Conservation (phyloP, 2,888 invertebrate genomes). For the Exephanes ischioxanthus region DNA sequence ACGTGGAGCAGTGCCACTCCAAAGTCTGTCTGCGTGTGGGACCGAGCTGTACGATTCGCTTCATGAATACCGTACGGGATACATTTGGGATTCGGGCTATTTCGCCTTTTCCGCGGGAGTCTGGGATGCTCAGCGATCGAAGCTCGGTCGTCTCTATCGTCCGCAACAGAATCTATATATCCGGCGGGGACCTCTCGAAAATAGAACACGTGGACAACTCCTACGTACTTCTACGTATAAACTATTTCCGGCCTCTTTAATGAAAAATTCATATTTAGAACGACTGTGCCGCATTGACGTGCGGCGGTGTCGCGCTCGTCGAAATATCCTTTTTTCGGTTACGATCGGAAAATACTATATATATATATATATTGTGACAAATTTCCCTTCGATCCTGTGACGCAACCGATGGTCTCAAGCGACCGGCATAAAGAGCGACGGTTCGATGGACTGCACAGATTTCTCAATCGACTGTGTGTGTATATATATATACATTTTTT, state of each 20-base stretch:
- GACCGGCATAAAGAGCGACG: constrained; percentile 19
- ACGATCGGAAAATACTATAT: too few species aligned
- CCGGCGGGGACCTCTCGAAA: not conserved
- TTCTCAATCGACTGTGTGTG: constrained; percentile 35
- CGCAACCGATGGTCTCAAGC: not conserved
- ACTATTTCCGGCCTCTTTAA: not conserved
- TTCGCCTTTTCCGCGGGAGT: constrained; percentile 4
- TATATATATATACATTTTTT: constrained; percentile 11
- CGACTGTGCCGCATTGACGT: not conserved
- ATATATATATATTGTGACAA: not conserved
- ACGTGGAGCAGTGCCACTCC: constrained; percentile 21
- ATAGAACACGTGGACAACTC: not conserved
- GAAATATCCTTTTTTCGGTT: not conserved
- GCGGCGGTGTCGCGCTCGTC: not conserved
- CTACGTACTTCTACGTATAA: not conserved
- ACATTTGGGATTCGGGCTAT: constrained; percentile 28
- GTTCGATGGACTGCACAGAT: constrained; percentile 10
- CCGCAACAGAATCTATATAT: not conserved
- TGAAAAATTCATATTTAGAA: constrained; percentile 3
- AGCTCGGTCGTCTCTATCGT: constrained; percentile 1
- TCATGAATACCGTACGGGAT: constrained; percentile 26
- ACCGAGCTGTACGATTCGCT: constrained; percentile 6
- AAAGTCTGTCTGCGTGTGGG: constrained; percentile 21
- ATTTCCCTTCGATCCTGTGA: not conserved
- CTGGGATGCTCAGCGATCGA: constrained; percentile 1